Conservation (phyloP, 1,140 invertebrate genomes). For the Mycetomoellerius zeteki region DNA sequence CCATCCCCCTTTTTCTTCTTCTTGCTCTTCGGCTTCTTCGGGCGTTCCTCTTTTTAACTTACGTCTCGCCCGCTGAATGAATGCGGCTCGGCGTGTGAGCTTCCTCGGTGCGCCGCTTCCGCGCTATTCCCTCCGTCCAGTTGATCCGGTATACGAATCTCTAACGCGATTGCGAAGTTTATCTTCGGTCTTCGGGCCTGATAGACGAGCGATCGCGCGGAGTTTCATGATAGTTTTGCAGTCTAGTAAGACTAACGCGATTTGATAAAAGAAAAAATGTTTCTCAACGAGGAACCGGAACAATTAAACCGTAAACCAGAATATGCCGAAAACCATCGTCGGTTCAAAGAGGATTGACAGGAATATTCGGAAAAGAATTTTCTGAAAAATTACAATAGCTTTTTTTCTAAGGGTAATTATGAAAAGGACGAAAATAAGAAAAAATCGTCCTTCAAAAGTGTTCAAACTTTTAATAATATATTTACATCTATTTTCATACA, state of each 20-base stretch:
- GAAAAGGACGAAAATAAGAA: no score
- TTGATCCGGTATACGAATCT: conserved; percentile 66
- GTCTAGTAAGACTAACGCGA: not conserved
- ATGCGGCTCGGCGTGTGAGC: conserved; percentile 62
- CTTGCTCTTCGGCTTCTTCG: conserved; percentile 41
- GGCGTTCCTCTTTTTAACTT: conserved; percentile 60
- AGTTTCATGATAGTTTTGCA: conserved; percentile 41
- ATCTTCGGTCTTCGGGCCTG: conserved; percentile 23
- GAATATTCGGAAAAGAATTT: no score
- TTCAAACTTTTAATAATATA: no score
- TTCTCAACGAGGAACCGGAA: no score
- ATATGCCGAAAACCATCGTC: no score
- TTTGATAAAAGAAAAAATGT: not conserved
- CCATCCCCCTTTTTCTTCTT: conserved; percentile 51
- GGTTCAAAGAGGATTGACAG: no score
- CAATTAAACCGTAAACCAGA: no score
- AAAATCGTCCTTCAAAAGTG: no score
- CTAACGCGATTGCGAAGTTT: conserved; percentile 53
- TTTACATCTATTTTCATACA: no score
- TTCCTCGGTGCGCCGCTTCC: conserved; percentile 54
- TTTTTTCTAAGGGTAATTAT: no score
- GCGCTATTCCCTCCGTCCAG: conserved; percentile 1
- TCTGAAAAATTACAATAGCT: no score
- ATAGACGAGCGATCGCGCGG: conserved; percentile 39
- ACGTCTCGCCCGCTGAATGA: conserved; percentile 61